Conservation (phyloP, 2,113 vertebrate species). For the Callipepla californica region DNA sequence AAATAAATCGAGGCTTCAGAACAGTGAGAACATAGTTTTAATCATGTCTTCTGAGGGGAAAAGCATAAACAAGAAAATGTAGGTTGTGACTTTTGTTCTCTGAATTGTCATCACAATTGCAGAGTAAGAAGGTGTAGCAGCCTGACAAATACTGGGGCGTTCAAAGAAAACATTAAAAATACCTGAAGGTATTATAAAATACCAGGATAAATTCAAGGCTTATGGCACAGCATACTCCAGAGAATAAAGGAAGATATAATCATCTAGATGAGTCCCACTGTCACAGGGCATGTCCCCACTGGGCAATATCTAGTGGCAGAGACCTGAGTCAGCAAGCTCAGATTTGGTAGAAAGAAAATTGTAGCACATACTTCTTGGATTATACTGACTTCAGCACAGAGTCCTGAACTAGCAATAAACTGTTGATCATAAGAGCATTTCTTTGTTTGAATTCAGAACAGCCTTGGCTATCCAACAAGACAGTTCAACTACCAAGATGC, state of each 20-base stretch:
- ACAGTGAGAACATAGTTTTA: slow-evolving; percentile 2
- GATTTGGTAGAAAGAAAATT: not conserved
- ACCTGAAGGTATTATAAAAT: not conserved
- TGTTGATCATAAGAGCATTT: rapidly evolving
- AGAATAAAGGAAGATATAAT: not conserved
- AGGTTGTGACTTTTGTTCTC: not conserved
- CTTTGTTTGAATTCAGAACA: not conserved
- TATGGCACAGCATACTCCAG: not conserved
- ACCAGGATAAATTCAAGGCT: not conserved
- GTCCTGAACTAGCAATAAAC: not conserved
- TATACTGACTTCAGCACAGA: rapidly evolving
- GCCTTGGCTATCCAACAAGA: not conserved
- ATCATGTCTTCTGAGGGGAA: not conserved
- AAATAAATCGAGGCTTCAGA: slow-evolving; percentile 52
- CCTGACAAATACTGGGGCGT: not conserved
- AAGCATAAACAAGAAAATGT: not conserved
- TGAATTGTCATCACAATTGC: not conserved
- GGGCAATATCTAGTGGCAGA: not conserved
- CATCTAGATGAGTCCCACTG: not conserved
- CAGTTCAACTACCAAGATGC: not conserved
- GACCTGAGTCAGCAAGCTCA: not conserved
- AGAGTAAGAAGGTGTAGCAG: not conserved
- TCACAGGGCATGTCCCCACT: not conserved
- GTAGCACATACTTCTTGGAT: rapidly evolving
- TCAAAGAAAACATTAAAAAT: not conserved